phyloP scores from a whole-genome alignment of 2,797 vertebrate genomes.

The Argentina silus region DNA sequence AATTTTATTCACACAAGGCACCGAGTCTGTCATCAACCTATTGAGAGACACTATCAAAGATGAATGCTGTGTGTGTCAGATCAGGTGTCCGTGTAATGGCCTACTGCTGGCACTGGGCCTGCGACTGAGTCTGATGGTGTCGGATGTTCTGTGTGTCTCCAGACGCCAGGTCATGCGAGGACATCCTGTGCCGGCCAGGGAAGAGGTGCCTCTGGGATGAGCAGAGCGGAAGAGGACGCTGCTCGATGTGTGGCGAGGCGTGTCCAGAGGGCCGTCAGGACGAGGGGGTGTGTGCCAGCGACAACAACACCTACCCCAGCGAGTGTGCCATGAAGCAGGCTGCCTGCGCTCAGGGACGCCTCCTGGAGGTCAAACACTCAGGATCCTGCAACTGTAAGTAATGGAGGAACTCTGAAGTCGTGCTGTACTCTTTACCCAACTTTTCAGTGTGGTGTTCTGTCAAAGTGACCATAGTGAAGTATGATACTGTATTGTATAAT shows the following conservation, averaged over 20 bases:
- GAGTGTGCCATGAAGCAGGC: conserved; percentile 88
- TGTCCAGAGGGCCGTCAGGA: conserved; percentile 84
- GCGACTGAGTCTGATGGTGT: neutral
- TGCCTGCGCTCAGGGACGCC: conserved; percentile 82
- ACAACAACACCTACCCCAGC: conserved; percentile 87
- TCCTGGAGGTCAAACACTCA: conserved; percentile 88
- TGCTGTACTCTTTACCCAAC: neutral
- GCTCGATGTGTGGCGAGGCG: conserved; percentile 78
- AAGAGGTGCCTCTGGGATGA: conserved; percentile 89
- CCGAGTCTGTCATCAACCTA: neutral
- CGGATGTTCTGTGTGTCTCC: conserved; percentile 22
- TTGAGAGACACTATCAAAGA: neutral
- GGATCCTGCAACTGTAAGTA: conserved; percentile 94
- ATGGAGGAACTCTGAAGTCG: conserved; percentile 29
- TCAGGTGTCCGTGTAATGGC: neutral
- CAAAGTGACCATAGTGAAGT: too few relatives aligned
- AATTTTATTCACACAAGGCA: neutral
- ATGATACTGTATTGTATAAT: too few relatives aligned
- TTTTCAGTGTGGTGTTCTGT: too few relatives aligned
- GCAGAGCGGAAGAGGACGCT: conserved; percentile 83
- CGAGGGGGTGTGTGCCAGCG: conserved; percentile 86
- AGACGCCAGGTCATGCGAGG: conserved; percentile 89
- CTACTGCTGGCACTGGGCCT: neutral
- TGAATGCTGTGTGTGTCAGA: neutral
- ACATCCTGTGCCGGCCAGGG: conserved; percentile 83